Percentiles rank a stretch among this genome's conserved stretches.
phyloP scores from a whole-genome alignment of 2,888 invertebrate species.

The Epirrhoe tristata region DNA sequence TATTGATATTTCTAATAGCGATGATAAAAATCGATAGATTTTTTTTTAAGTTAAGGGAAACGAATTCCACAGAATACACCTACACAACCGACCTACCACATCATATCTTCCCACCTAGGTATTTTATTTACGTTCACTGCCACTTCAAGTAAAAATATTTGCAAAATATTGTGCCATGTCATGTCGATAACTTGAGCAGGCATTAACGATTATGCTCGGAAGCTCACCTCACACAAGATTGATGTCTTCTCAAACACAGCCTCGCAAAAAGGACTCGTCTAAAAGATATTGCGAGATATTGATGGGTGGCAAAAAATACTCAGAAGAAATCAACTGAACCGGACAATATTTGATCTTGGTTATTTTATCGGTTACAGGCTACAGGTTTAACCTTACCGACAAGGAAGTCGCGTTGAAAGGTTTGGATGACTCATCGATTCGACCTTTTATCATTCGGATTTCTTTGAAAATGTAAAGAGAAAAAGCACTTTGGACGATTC shows the following conservation, averaged over 20 bases:
- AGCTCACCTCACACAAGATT: constrained; percentile 45
- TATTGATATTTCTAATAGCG: too few relatives aligned
- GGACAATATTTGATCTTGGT: neutral
- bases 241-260: constrained; percentile 38
- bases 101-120: neutral
- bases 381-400: too few relatives aligned
- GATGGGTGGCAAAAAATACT: neutral
- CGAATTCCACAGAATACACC: too few relatives aligned
- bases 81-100: too few relatives aligned
- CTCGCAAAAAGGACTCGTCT: neutral
- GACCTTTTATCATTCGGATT: too few relatives aligned
- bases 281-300: constrained; percentile 6
- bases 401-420: too few relatives aligned
- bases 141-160: constrained; percentile 2
- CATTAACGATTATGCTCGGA: constrained; percentile 43
- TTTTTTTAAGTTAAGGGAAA: too few relatives aligned
- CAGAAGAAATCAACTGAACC: constrained; percentile 1
- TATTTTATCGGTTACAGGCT: neutral
- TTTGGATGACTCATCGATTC: too few relatives aligned
- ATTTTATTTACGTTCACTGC: neutral
- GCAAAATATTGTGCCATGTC: constrained; percentile 42
- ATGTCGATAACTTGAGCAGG: constrained; percentile 38
- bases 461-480: too few relatives aligned
- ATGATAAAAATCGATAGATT: too few relatives aligned
- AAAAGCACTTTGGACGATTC: too few relatives aligned